These are phyloP conservation scores for Drosophila ambigua DNA, from an alignment of 1,140 invertebrate species.

Conservation along the genomic window DNA sequence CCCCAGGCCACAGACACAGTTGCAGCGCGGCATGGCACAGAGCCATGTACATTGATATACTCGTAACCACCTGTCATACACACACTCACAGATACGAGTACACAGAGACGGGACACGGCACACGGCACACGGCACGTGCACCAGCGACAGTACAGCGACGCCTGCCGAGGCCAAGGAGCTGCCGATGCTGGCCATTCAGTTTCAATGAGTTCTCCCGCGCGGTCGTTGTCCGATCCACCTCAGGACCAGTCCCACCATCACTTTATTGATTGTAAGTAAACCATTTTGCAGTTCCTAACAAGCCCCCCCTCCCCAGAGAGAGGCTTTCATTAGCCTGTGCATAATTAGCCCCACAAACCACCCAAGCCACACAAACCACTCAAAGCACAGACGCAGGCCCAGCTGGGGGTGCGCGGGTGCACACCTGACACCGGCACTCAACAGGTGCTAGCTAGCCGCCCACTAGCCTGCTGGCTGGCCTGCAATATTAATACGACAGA, in stretches of 20 bases:
- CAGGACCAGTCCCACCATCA: background rate
- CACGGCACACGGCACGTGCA: background rate
- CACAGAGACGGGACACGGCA: background rate
- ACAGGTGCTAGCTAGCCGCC: slow-evolving; percentile 12
- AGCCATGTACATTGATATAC: slow-evolving; percentile 52
- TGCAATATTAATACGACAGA: slow-evolving; percentile 66
- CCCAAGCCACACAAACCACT: background rate
- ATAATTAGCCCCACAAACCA: slow-evolving; percentile 45
- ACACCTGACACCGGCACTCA: background rate
- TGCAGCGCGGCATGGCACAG: slow-evolving; percentile 17
- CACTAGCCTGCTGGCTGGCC: slow-evolving; percentile 8
- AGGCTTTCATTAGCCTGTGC: slow-evolving; percentile 45
- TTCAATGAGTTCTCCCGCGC: too few relatives aligned
- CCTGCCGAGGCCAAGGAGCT: background rate
- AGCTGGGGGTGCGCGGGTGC: slow-evolving; percentile 4
- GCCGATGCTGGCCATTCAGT: background rate
- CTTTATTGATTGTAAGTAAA: slow-evolving; percentile 17
- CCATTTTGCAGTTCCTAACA: background rate
- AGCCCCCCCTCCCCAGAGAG: too few relatives aligned
- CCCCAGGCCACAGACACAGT: slow-evolving; percentile 12
- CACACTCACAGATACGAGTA: slow-evolving; percentile 19
- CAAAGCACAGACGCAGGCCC: slow-evolving; percentile 4
- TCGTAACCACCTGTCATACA: slow-evolving; percentile 69
- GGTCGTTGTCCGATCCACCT: background rate
- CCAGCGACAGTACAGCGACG: slow-evolving; percentile 38